phyloP scores from a whole-genome alignment of 2,888 invertebrate genomes.

The Maniola hyperantus region DNA sequence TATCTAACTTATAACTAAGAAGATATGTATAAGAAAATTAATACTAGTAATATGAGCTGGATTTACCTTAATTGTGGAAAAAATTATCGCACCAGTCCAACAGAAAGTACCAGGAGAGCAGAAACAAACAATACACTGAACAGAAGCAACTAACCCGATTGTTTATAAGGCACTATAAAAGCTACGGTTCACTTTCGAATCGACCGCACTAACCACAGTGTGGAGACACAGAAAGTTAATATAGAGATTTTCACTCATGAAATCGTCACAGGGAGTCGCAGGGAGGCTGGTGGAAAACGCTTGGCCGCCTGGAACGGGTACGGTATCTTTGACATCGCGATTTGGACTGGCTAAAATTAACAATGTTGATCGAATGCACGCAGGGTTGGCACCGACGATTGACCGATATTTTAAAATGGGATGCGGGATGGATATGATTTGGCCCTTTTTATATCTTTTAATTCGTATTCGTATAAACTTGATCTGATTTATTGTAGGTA shows the following conservation, averaged over 20 bases:
- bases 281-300: conserved; percentile 23
- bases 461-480: neutral
- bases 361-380: conserved; percentile 58
- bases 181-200: conserved; percentile 25
- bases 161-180: conserved; percentile 16
- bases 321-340: conserved; percentile 65
- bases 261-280: conserved; percentile 26
- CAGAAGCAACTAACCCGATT: neutral
- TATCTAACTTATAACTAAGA: neutral
- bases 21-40: neutral
- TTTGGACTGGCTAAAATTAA: conserved; percentile 79
- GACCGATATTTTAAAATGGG: conserved; percentile 37
- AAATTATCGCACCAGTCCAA: conserved; percentile 14
- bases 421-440: conserved; percentile 9
- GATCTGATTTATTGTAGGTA: too few relatives aligned
- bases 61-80: conserved; percentile 31
- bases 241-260: conserved; percentile 36
- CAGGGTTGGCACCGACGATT: conserved; percentile 40
- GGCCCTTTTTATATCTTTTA: neutral
- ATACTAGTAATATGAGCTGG: neutral
- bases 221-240: conserved; percentile 18
- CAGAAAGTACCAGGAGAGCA: conserved; percentile 22
- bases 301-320: conserved; percentile 32
- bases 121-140: conserved; percentile 18
- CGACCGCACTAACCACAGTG: conserved; percentile 35